Percentiles rank a stretch among this genome's conserved stretches.
phyloP scores from a whole-genome alignment of 2,888 invertebrate genomes.

The Melangyna quadrimaculata region DNA sequence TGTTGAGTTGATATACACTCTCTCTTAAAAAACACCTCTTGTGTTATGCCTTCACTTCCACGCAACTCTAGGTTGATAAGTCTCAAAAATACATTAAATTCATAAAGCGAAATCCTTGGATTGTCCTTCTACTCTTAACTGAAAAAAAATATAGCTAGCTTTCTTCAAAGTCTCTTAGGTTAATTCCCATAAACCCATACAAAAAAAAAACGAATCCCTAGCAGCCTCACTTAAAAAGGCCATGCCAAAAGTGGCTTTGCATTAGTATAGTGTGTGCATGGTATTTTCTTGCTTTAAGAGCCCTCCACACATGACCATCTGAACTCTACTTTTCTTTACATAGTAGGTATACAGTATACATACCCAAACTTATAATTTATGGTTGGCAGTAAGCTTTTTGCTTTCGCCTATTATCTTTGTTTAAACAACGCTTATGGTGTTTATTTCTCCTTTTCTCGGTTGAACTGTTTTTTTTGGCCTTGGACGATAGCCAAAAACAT shows the following conservation, averaged over 20 bases:
- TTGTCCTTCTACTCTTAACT: background rate
- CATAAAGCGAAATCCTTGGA: background rate
- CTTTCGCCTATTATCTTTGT: conserved; percentile 43
- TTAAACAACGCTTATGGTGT: conserved; percentile 53
- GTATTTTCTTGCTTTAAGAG: background rate
- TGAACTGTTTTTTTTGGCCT: conserved; percentile 49
- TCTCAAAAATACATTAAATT: background rate
- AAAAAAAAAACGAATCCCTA: background rate
- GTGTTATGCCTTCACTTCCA: background rate
- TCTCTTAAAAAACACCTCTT: too few species aligned
- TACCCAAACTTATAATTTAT: conserved; percentile 39
- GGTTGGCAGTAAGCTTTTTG: conserved; percentile 24
- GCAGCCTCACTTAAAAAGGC: background rate
- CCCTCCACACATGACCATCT: conserved; percentile 10
- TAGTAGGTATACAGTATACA: background rate
- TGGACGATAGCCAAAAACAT: conserved; percentile 47
- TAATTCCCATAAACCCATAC: background rate
- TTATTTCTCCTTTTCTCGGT: conserved; percentile 37
- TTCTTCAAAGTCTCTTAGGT: background rate
- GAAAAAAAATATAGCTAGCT: background rate
- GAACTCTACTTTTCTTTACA: background rate
- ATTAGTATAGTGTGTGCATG: conserved; percentile 10
- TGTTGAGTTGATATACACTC: too few species aligned
- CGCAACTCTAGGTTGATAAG: background rate
- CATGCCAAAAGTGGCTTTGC: conserved; percentile 39